A percentile compares a stretch with the other conserved stretches of the same genome.
Evolutionary conservation across 1,140 invertebrate genomes (phyloP).

Genomic region (Bombus waltoni): DNA sequence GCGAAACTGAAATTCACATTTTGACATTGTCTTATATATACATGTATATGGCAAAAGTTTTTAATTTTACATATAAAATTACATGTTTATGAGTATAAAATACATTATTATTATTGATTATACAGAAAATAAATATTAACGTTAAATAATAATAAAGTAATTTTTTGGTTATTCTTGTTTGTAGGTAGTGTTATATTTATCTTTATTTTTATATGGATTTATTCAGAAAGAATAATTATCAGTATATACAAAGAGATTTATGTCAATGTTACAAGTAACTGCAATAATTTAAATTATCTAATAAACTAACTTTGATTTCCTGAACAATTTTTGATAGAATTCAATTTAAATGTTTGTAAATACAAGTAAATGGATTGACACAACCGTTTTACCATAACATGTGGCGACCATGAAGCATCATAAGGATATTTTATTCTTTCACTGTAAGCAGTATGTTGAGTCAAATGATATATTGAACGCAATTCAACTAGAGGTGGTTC

Average conservation of each 20-base stretch:
- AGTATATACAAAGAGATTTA: not conserved
- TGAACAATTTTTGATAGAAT: conserved; percentile 51
- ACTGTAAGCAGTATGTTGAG: conserved; percentile 16
- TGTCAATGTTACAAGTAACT: not conserved
- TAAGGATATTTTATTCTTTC: conserved; percentile 23
- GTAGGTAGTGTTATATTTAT: not conserved
- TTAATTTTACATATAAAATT: not conserved
- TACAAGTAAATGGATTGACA: conserved; percentile 8
- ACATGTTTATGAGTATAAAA: not conserved
- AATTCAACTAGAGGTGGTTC: conserved; percentile 66
- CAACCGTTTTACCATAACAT: conserved; percentile 6
- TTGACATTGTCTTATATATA: not conserved
- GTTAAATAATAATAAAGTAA: not conserved
- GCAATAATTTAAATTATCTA: conserved; percentile 37
- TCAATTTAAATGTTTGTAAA: conserved; percentile 47
- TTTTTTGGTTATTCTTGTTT: not conserved
- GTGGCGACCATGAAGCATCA: conserved; percentile 17
- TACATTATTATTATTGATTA: not conserved
- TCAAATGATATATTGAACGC: conserved; percentile 72
- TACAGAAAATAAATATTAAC: not conserved
- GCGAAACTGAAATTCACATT: no score
- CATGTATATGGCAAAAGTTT: not conserved
- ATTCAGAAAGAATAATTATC: not conserved
- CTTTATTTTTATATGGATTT: not conserved
- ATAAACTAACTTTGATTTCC: not conserved